A percentile compares a stretch with the other conserved stretches of the same genome.
Evolutionary conservation across 2,888 invertebrate genomes (phyloP).

Genomic region (Apamea monoglypha): DNA sequence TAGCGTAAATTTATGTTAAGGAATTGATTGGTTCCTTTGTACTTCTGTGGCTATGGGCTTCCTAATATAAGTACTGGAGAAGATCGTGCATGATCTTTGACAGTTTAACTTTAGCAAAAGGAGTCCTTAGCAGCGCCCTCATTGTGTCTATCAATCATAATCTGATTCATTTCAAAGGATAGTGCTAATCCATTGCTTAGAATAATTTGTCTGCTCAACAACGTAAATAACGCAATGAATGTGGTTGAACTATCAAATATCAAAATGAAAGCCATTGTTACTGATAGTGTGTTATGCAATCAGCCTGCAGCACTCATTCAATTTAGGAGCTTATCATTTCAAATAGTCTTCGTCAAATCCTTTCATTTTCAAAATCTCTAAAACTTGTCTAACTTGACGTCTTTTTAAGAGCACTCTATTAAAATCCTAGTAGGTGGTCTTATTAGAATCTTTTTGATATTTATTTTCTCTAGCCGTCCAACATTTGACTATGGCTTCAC

Average conservation of each 20-base stretch:
- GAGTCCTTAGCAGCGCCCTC: not conserved
- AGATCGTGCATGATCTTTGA: not conserved
- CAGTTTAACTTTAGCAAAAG: not conserved
- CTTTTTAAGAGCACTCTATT: not conserved
- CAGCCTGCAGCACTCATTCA: not conserved
- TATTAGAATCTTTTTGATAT: slow-evolving; percentile 3
- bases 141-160: too few species aligned
- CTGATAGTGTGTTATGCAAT: not conserved
- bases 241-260: not conserved
- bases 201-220: not conserved
- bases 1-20: too few species aligned
- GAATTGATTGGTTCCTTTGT: not conserved
- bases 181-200: not conserved
- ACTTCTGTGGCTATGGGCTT: not conserved
- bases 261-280: not conserved
- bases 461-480: not conserved
- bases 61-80: not conserved
- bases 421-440: slow-evolving; percentile 34
- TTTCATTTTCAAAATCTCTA: not conserved
- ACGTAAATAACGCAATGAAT: not conserved
- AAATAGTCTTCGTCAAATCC: too few species aligned
- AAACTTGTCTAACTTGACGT: not conserved
- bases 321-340: not conserved
- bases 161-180: too few species aligned
- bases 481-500: not conserved